Percentiles rank a stretch among this genome's conserved stretches.
phyloP scores from a whole-genome alignment of 2,113 vertebrate species.

The Hylia prasina region DNA sequence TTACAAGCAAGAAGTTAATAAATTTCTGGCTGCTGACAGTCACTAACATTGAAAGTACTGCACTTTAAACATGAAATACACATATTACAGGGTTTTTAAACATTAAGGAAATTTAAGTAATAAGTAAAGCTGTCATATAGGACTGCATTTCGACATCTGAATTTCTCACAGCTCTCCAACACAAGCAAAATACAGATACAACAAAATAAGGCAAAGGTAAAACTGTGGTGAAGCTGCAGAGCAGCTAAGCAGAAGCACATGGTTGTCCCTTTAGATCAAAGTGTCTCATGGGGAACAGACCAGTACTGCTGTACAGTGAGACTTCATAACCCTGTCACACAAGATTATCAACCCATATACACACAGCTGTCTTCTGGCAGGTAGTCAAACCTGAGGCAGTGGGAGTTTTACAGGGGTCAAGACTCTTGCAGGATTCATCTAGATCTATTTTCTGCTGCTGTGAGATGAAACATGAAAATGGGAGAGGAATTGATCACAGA shows the following conservation, averaged over 20 bases:
- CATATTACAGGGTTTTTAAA: not conserved
- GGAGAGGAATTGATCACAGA: not conserved
- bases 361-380: not conserved
- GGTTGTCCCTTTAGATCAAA: not conserved
- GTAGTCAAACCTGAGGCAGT: not conserved
- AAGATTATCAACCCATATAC: not conserved
- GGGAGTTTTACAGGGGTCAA: not conserved
- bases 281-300: not conserved
- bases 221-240: not conserved
- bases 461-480: not conserved
- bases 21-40: not conserved
- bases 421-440: not conserved
- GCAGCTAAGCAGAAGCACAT: not conserved
- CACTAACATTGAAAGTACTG: not conserved
- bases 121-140: not conserved
- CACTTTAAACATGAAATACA: not conserved
- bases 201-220: not conserved
- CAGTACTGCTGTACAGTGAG: not conserved
- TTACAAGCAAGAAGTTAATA: not conserved
- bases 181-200: not conserved
- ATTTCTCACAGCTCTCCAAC: not conserved
- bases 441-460: not conserved
- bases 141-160: not conserved
- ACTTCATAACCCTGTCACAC: not conserved
- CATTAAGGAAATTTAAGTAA: not conserved